phyloP scores from a whole-genome alignment of 2,797 vertebrate species.

The Gadopsis bispinosus region DNA sequence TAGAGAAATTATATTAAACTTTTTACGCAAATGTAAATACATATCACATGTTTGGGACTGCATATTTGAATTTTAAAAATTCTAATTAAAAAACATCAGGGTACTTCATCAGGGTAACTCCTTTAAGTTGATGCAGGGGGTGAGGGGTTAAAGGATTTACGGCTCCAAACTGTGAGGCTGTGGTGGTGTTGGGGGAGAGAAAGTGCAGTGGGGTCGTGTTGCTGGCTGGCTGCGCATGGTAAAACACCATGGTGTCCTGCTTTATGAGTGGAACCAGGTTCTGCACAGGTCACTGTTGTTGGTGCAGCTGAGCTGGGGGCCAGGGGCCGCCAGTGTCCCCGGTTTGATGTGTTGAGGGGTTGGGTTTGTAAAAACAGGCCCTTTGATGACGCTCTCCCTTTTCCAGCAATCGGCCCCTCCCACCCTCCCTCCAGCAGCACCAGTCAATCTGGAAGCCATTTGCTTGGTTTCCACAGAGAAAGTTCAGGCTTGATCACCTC shows the following conservation, averaged over 20 bases:
- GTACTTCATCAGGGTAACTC: too few relatives aligned
- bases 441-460: conserved; percentile 80
- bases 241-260: conserved; percentile 69
- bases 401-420: conserved; percentile 24
- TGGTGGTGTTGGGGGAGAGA: conserved; percentile 35
- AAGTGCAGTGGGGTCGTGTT: conserved; percentile 67
- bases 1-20: too few relatives aligned
- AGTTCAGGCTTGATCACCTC: conserved; percentile 69
- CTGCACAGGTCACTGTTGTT: conserved; percentile 72
- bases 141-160: conserved; percentile 66
- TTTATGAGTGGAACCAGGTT: conserved; percentile 71
- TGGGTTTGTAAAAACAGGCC: conserved; percentile 75
- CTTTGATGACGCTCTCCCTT: conserved; percentile 70
- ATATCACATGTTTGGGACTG: too few relatives aligned
- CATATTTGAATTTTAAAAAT: too few relatives aligned
- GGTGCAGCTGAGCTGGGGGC: conserved; percentile 75
- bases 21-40: too few relatives aligned
- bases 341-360: conserved; percentile 68
- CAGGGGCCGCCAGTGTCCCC: conserved; percentile 36
- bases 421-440: conserved; percentile 30
- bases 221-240: conserved; percentile 53
- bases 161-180: conserved; percentile 65
- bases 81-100: too few relatives aligned
- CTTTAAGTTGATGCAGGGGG: conserved; percentile 39
- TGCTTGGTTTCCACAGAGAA: conserved; percentile 67